phyloP scores from a whole-genome alignment of 2,888 invertebrate genomes.

The Alloscopus bannaensis region DNA sequence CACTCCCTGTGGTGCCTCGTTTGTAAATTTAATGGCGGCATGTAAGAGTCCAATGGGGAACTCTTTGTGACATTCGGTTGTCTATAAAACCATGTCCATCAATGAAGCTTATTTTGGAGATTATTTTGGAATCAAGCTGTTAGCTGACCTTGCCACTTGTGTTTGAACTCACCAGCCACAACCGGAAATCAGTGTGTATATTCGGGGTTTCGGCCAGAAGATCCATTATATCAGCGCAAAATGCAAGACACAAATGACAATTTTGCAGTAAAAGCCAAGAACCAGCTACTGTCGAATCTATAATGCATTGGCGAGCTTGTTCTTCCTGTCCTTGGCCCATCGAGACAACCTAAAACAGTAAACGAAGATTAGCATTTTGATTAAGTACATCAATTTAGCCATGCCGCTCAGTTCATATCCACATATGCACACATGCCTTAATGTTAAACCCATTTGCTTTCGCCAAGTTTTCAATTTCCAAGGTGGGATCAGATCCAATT shows the following conservation, averaged over 20 bases:
- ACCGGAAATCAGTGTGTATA: conserved; percentile 88
- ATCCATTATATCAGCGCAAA: conserved; percentile 94
- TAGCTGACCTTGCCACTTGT: no score
- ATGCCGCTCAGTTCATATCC: not conserved
- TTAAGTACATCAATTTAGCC: not conserved
- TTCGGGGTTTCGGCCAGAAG: conserved; percentile 89
- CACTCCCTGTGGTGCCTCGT: conserved; percentile 97
- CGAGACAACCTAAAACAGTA: conserved; percentile 81
- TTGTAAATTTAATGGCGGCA: conserved; percentile 97
- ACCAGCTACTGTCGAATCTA: conserved; percentile 85
- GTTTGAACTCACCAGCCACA: no score
- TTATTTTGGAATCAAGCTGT: no score
- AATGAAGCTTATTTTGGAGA: no score
- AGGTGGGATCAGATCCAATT: conserved; percentile 97
- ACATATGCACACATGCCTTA: conserved; percentile 31
- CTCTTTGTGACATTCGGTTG: conserved; percentile 93
- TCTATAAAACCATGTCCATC: no score
- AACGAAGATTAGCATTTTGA: not conserved
- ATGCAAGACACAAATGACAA: conserved; percentile 95
- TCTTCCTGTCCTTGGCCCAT: conserved; percentile 98
- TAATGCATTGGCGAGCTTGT: conserved; percentile 88
- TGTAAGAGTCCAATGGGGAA: conserved; percentile 91
- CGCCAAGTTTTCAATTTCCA: conserved; percentile 90
- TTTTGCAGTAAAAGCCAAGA: conserved; percentile 97
- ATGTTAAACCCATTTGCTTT: conserved; percentile 83